phyloP scores from a whole-genome alignment of 2,113 vertebrate species.

The Phrynosoma platyrhinos region DNA sequence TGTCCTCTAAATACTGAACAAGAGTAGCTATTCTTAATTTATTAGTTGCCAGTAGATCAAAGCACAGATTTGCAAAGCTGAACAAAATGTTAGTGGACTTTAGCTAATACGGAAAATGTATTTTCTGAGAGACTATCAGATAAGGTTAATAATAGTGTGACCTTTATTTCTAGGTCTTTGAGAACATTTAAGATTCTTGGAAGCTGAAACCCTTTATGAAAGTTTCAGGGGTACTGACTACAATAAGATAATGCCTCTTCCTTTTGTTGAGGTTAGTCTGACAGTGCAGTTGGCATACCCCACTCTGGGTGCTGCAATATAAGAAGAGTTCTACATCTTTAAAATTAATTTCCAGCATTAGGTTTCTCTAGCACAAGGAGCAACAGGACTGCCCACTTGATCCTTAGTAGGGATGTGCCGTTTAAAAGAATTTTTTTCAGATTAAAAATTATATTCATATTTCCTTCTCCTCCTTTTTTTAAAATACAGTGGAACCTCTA shows the following conservation, averaged over 20 bases:
- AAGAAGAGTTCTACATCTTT: neutral
- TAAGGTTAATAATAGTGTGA: neutral
- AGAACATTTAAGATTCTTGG: neutral
- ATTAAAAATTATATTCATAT: neutral
- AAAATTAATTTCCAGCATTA: neutral
- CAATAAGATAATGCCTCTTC: neutral
- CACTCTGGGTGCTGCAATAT: neutral
- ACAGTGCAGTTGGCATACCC: neutral
- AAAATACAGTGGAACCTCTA: no score
- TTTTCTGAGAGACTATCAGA: constrained; percentile 17
- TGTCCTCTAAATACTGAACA: constrained; percentile 4
- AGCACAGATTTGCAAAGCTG: constrained; percentile 11
- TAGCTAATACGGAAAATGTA: constrained; percentile 21
- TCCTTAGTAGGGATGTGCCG: neutral
- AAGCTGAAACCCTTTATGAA: neutral
- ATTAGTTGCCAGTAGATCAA: constrained; percentile 16
- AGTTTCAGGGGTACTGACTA: neutral
- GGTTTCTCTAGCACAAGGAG: neutral
- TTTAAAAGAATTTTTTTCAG: neutral
- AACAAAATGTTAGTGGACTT: constrained; percentile 13
- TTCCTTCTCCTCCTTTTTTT: neutral
- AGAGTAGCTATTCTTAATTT: constrained; percentile 32
- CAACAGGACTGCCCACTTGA: neutral
- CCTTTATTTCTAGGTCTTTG: constrained; percentile 1
- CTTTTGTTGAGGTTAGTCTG: neutral